Percentiles rank a stretch among this genome's conserved stretches.
These are phyloP conservation scores for Melangyna quadrimaculata DNA, from an alignment of 2,888 invertebrate species.

Conservation along the genomic window DNA sequence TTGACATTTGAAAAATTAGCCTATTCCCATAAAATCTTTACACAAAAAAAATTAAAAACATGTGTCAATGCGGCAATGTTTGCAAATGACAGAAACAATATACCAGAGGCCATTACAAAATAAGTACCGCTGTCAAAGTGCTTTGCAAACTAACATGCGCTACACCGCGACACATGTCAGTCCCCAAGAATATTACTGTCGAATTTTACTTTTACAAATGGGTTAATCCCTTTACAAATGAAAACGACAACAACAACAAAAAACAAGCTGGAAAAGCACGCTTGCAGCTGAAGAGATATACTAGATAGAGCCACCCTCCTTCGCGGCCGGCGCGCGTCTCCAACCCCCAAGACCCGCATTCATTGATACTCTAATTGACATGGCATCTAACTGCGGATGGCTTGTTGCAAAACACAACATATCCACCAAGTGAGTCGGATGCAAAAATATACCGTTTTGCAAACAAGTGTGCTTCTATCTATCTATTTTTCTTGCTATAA, in stretches of 20 bases:
- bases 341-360: conserved; percentile 45
- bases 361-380: conserved; percentile 68
- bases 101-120: conserved; percentile 36
- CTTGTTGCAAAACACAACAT: conserved; percentile 52
- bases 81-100: conserved; percentile 52
- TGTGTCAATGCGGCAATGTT: conserved; percentile 24
- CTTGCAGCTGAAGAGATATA: background rate
- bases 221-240: conserved; percentile 43
- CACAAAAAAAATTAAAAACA: background rate
- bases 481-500: background rate
- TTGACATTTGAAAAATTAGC: conserved; percentile 39
- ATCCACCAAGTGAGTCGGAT: conserved; percentile 25
- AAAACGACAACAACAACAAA: background rate
- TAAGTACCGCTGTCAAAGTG: conserved; percentile 59
- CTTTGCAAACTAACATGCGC: conserved; percentile 9
- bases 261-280: background rate
- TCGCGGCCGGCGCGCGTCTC: background rate
- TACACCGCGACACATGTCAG: conserved; percentile 61
- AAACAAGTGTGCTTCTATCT: conserved; percentile 55
- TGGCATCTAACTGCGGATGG: conserved; percentile 38
- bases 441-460: conserved; percentile 71
- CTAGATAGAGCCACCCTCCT: background rate
- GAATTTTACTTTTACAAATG: conserved; percentile 58
- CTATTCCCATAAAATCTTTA: background rate
- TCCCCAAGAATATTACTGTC: conserved; percentile 52